These are phyloP conservation scores for Poecilia gillii DNA, from an alignment of 2,797 vertebrate genomes.

Conservation along the genomic window DNA sequence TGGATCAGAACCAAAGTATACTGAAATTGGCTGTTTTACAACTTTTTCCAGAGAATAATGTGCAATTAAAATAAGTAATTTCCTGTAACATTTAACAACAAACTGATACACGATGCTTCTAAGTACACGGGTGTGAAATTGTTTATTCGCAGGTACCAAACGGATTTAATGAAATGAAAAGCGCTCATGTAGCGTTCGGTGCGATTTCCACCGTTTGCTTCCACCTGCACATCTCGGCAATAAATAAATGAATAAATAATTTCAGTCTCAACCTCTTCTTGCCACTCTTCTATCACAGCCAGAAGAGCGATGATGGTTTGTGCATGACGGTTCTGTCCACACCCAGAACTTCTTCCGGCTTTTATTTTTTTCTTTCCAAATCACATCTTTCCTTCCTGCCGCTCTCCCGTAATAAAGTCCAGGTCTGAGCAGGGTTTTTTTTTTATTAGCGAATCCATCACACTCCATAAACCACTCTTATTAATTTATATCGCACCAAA, in stretches of 20 bases:
- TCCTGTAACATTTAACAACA: background rate
- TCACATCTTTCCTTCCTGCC: background rate
- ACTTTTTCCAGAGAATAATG: background rate
- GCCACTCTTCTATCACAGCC: background rate
- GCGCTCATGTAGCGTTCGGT: background rate
- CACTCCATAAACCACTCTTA: conserved; percentile 63
- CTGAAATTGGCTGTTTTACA: background rate
- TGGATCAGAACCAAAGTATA: background rate
- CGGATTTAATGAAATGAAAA: background rate
- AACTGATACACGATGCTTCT: background rate
- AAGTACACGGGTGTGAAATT: background rate
- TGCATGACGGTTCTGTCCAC: background rate
- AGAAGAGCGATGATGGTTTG: background rate
- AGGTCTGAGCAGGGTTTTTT: conserved; percentile 10
- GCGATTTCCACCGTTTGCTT: background rate
- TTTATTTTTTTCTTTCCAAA: background rate
- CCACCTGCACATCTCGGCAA: background rate
- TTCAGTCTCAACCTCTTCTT: background rate
- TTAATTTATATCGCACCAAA: conserved; percentile 67
- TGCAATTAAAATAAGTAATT: background rate
- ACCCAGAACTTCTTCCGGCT: background rate
- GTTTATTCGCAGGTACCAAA: background rate
- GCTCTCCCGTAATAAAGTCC: background rate
- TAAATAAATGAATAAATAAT: background rate
- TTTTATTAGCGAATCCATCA: conserved; percentile 62